Conservation (phyloP, 2,888 invertebrate genomes). For the Thalpophila matura region DNA sequence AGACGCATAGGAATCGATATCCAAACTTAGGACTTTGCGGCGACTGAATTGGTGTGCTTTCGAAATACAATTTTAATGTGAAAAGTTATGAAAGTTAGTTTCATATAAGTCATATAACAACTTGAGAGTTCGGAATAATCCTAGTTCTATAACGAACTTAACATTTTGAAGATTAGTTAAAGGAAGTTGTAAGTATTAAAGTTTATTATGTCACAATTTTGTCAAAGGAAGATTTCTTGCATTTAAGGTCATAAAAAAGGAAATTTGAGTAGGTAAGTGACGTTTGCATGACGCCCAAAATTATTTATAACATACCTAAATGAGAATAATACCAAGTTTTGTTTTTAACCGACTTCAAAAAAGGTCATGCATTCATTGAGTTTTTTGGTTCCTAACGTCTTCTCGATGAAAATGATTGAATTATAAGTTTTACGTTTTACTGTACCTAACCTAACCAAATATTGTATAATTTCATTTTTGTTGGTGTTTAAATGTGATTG, state of each 20-base stretch:
- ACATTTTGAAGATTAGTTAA: constrained; percentile 2
- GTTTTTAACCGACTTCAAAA: too few relatives aligned
- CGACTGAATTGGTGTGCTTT: constrained; percentile 1
- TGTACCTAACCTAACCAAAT: too few relatives aligned
- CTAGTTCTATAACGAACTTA: constrained; percentile 19
- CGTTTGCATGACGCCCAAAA: neutral
- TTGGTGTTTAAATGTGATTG: too few relatives aligned
- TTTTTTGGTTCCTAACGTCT: too few relatives aligned
- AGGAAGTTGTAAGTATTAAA: constrained; percentile 5
- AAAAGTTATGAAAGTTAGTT: constrained; percentile 23
- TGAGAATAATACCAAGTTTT: too few relatives aligned
- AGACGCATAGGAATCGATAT: constrained; percentile 3
- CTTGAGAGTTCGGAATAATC: constrained; percentile 20
- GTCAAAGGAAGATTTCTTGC: constrained; percentile 8
- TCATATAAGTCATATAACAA: constrained; percentile 3
- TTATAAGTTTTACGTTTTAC: too few relatives aligned
- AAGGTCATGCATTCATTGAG: too few relatives aligned
- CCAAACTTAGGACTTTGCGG: constrained; percentile 11
- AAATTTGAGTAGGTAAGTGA: constrained; percentile 8
- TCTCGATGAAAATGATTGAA: too few relatives aligned
- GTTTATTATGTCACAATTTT: constrained; percentile 32
- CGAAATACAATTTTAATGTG: constrained; percentile 30
- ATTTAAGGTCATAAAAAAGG: constrained; percentile 14
- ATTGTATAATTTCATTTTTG: too few relatives aligned
- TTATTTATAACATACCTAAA: too few relatives aligned